Conservation (phyloP, 2,888 invertebrate genomes). For the Heterodera filipjevi region DNA sequence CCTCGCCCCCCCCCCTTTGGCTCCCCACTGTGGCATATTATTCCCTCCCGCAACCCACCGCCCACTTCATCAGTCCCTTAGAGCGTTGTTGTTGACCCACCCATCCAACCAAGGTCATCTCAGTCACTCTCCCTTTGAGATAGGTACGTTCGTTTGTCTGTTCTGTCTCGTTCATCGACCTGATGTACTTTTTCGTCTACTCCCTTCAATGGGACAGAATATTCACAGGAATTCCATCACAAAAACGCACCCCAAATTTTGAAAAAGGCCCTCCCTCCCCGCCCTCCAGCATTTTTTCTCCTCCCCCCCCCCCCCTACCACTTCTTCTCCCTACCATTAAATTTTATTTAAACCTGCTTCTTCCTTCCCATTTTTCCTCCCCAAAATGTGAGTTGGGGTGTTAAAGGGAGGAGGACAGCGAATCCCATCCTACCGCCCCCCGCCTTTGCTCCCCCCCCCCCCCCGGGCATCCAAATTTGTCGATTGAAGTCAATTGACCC, state of each 20-base stretch:
- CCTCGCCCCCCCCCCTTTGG: neutral
- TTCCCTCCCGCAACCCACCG: neutral
- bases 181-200: neutral
- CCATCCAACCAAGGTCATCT: neutral
- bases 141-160: neutral
- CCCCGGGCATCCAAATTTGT: neutral
- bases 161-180: neutral
- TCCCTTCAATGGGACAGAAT: too few species aligned
- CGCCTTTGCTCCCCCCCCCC: too few species aligned
- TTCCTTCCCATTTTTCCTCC: too few species aligned
- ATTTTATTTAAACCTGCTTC: neutral
- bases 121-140: neutral
- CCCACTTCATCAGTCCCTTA: neutral
- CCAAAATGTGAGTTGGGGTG: neutral
- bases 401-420: neutral
- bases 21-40: neutral
- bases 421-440: too few species aligned
- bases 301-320: neutral
- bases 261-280: neutral
- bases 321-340: neutral
- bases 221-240: too few species aligned
- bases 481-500: conserved; percentile 1
- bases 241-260: neutral
- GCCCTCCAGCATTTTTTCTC: neutral
- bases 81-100: conserved; percentile 1